These are phyloP conservation scores for Tenthredo distinguenda DNA, from an alignment of 2,888 invertebrate species.

Conservation along the genomic window DNA sequence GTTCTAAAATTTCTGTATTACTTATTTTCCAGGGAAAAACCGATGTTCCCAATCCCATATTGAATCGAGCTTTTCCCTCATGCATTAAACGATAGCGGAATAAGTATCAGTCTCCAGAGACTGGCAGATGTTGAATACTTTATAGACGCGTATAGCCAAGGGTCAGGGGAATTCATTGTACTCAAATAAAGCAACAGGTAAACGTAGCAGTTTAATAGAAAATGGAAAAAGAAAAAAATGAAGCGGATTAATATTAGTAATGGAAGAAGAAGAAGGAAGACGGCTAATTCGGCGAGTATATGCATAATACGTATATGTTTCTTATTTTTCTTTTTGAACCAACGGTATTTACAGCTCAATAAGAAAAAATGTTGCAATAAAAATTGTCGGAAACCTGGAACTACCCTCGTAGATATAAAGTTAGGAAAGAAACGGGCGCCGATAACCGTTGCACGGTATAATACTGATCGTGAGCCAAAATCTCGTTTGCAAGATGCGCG, in stretches of 20 bases:
- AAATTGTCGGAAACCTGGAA: neutral
- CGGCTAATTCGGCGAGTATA: neutral
- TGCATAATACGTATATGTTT: neutral
- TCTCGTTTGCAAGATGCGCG: neutral
- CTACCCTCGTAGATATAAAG: neutral
- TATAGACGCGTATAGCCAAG: neutral
- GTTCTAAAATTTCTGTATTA: neutral
- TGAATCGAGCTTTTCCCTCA: neutral
- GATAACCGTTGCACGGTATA: neutral
- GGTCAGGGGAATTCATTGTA: neutral
- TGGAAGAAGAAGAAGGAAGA: neutral
- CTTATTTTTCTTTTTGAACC: neutral
- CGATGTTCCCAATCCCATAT: neutral
- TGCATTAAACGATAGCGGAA: neutral
- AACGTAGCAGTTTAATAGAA: neutral
- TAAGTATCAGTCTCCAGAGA: neutral
- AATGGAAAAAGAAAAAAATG: neutral
- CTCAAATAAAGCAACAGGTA: constrained; percentile 16
- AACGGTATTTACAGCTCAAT: neutral
- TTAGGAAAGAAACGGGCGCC: constrained; percentile 8
- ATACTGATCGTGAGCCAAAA: neutral
- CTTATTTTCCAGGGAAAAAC: neutral
- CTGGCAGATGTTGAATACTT: neutral
- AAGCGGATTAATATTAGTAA: neutral
- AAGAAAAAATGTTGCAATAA: neutral